Evolutionary conservation across 1,140 invertebrate species (phyloP).

Genomic region (Drosophila funebris): DNA sequence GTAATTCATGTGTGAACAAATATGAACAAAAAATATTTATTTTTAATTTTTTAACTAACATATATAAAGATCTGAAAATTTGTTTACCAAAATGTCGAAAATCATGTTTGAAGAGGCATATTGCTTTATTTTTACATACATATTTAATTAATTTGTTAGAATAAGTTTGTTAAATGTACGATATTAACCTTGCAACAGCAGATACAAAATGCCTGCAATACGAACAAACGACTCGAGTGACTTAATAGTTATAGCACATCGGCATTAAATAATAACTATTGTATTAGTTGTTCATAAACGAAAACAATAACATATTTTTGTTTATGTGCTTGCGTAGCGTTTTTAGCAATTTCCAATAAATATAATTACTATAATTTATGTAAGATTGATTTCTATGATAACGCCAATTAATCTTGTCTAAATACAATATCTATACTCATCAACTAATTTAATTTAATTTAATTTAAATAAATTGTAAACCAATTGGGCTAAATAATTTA

Average conservation of each 20-base stretch:
- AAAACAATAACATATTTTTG: conserved; percentile 43
- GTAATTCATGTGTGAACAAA: too few species aligned
- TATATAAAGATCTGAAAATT: too few species aligned
- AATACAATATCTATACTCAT: conserved; percentile 42
- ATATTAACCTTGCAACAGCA: conserved; percentile 55
- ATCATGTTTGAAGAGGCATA: not conserved
- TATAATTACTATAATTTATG: conserved; percentile 39
- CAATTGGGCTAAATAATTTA: conserved; percentile 78
- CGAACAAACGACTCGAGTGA: conserved; percentile 23
- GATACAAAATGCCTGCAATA: conserved; percentile 38
- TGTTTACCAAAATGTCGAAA: not conserved
- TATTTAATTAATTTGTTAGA: conserved; percentile 35
- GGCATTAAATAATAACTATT: conserved; percentile 20
- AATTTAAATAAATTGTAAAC: conserved; percentile 56
- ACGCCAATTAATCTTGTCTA: conserved; percentile 51
- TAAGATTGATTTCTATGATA: conserved; percentile 45
- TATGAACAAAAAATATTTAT: too few species aligned
- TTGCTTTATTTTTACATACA: conserved; percentile 11
- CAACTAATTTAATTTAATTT: conserved; percentile 20
- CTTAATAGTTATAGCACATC: conserved; percentile 50
- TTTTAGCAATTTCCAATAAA: conserved; percentile 53
- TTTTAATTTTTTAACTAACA: too few species aligned
- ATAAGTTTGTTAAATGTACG: conserved; percentile 40
- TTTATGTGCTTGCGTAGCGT: conserved; percentile 27
- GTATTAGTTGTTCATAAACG: conserved; percentile 7